Conservation (phyloP, 2,797 vertebrate species). For the Champsocephalus gunnari region DNA sequence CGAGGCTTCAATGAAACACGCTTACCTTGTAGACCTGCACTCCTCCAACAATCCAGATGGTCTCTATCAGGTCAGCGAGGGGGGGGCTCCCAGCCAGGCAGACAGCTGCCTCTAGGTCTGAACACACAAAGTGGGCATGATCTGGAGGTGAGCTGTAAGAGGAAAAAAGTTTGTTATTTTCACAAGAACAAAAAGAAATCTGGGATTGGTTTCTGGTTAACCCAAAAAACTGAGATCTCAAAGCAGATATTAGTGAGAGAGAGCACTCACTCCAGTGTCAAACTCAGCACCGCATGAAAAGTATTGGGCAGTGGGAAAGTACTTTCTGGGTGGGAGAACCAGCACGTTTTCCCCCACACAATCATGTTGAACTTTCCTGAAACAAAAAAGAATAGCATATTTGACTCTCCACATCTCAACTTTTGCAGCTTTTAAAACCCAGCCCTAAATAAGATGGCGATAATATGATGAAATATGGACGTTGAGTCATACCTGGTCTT, state of each 20-base stretch:
- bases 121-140: slow-evolving; percentile 79
- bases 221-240: fast-evolving
- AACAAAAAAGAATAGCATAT: slow-evolving; percentile 5
- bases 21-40: slow-evolving; percentile 80
- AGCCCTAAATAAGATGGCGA: background rate
- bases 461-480: background rate
- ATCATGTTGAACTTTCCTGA: slow-evolving; percentile 85
- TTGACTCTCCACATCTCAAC: background rate
- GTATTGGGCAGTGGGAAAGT: slow-evolving; percentile 78
- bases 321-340: slow-evolving; percentile 70
- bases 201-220: fast-evolving
- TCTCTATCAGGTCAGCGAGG: slow-evolving; percentile 81
- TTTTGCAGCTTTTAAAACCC: background rate
- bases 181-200: background rate
- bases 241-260: background rate
- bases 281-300: slow-evolving; percentile 82
- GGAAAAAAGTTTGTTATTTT: background rate
- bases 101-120: slow-evolving; percentile 77
- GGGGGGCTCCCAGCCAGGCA: slow-evolving; percentile 67
- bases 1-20: background rate
- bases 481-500: slow-evolving; percentile 75
- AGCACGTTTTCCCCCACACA: slow-evolving; percentile 82
- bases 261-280: slow-evolving; percentile 71
- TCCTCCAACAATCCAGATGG: slow-evolving; percentile 87
- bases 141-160: slow-evolving; percentile 76